Evolutionary conservation across 2,888 invertebrate species (phyloP).

Genomic region (Zele albiditarsus): DNA sequence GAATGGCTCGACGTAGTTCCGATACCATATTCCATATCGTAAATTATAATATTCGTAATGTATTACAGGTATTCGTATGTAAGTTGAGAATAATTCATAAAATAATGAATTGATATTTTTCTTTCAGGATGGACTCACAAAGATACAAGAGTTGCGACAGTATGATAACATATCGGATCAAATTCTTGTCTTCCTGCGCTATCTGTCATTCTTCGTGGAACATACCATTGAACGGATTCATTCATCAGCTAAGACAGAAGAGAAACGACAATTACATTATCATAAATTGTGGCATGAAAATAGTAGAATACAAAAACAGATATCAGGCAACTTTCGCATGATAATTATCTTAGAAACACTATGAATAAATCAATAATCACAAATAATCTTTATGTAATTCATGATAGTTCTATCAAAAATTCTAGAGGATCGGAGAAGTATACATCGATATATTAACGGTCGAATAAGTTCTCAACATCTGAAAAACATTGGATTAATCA

Average conservation of each 20-base stretch:
- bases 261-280: slow-evolving; percentile 30
- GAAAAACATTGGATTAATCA: slow-evolving; percentile 41
- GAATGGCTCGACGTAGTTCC: background rate
- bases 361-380: background rate
- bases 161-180: slow-evolving; percentile 7
- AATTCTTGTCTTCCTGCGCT: slow-evolving; percentile 40
- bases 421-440: slow-evolving; percentile 41
- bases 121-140: background rate
- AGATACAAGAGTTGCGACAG: background rate
- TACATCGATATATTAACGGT: slow-evolving; percentile 35
- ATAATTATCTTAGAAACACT: background rate
- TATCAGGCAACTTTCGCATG: slow-evolving; percentile 37
- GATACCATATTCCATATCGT: slow-evolving; percentile 5
- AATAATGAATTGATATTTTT: background rate
- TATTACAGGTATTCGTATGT: slow-evolving; percentile 5
- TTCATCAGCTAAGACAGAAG: slow-evolving; percentile 33
- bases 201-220: slow-evolving; percentile 46
- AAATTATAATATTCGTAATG: background rate
- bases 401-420: background rate
- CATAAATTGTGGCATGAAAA: slow-evolving; percentile 46
- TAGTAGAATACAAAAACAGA: slow-evolving; percentile 44
- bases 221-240: slow-evolving; percentile 44
- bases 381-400: background rate
- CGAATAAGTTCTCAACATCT: slow-evolving; percentile 38
- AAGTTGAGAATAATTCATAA: background rate